Evolutionary conservation across 2,113 vertebrate species (phyloP), one percentile per base, ranked within the genome.

Genomic region (Tragulus kanchil): DNA sequence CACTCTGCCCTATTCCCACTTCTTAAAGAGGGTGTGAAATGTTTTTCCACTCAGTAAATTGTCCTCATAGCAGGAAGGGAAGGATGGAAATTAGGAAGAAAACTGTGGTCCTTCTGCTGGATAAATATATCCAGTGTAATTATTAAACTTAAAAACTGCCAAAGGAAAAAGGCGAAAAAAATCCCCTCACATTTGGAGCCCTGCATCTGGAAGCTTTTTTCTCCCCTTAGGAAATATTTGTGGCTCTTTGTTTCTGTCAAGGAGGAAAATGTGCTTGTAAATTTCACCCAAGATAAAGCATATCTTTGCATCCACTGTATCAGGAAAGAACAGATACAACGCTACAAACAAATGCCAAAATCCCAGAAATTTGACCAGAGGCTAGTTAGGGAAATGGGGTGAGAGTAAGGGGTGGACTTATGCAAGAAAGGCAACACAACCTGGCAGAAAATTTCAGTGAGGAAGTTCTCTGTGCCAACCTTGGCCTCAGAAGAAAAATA

Each of bases 401-500:
- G 5, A 31, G 19, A 26, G 52, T 54, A 58, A 58, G 95, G 94
- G 89, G 96, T n/a, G 69, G 93, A 98, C 97, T 98, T 97, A 86
- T 4, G 5, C 90, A 98, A 98, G 90, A 96, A 97, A 97, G 98
- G 95, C 90, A 97, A 97, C 86, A 67, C 96, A 36, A 52, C 52
- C 97, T 97, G 98, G 98, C 98, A 98, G 89, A 98, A 97, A 98
- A 97, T 98, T 97, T 94, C 77, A 1, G 67, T 92, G 95, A 99
- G 98, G 98, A 99, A 98, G 96, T 88, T 97, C 96, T 85, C 65
- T 98, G 97, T 98, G 98, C 98, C 98, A 98, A 96, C 96, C 56
- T 95, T 97, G 96, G 97, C 97, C 98, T 98, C 95, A 95, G 36
- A 92, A 98, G 98, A 96, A 98, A 97, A 98, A 97, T 88, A 94